Percentiles rank a stretch among this genome's conserved stretches.
These are phyloP conservation scores for Gonocerus acuteangulatus DNA, from an alignment of 2,888 invertebrate species.

Conservation along the genomic window DNA sequence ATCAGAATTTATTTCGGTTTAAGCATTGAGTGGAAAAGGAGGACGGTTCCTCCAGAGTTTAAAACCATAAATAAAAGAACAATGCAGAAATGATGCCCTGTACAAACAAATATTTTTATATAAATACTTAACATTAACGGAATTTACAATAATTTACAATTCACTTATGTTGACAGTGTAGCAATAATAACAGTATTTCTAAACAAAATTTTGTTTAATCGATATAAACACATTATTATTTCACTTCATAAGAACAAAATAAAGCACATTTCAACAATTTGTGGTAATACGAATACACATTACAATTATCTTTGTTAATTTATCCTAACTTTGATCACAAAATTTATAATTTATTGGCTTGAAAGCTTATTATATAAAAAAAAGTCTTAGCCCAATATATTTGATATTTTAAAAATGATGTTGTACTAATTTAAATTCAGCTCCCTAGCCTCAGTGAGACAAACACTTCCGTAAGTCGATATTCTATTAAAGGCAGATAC, in stretches of 20 bases:
- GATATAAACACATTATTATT: conserved; percentile 4
- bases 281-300: conserved; percentile 32
- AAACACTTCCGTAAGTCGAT: conserved; percentile 11
- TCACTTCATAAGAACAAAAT: conserved; percentile 27
- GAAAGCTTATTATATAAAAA: conserved; percentile 20
- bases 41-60: conserved; percentile 5
- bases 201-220: conserved; percentile 7
- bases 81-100: conserved; percentile 24
- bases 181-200: conserved; percentile 7
- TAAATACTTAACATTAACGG: conserved; percentile 35
- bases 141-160: conserved; percentile 37
- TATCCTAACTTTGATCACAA: conserved; percentile 31
- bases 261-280: conserved; percentile 34
- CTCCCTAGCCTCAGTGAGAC: conserved; percentile 18
- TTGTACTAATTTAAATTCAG: conserved; percentile 19
- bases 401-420: conserved; percentile 6
- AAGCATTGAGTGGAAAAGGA: conserved; percentile 9
- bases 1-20: conserved; percentile 21
- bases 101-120: conserved; percentile 33
- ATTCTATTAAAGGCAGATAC: conserved; percentile 15
- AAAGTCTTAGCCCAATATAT: conserved; percentile 30
- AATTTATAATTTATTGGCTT: conserved; percentile 28
- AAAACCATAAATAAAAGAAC: conserved; percentile 21
- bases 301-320: conserved; percentile 22
- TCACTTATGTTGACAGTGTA: conserved; percentile 16